Conservation (phyloP, 2,888 invertebrate genomes). For the Gastracanthus pulcherrimus region DNA sequence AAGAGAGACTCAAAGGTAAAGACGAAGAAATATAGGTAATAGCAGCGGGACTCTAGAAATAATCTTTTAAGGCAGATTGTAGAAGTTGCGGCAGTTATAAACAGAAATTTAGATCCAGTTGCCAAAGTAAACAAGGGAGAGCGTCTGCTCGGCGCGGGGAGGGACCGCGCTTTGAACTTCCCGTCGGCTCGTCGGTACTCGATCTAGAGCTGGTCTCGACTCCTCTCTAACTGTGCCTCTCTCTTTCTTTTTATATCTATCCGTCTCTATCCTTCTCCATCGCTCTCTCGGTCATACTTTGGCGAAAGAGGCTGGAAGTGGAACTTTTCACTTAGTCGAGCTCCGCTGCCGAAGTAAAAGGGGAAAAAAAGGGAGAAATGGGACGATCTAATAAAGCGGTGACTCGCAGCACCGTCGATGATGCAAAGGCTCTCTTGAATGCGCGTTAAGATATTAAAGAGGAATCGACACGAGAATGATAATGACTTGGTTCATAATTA, state of each 20-base stretch:
- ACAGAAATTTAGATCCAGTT: slow-evolving; percentile 74
- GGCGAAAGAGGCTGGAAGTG: slow-evolving; percentile 60
- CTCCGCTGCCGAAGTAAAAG: slow-evolving; percentile 36
- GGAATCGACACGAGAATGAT: background rate
- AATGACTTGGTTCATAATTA: background rate
- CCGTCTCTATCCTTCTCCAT: background rate
- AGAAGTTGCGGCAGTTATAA: slow-evolving; percentile 72
- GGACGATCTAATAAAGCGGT: slow-evolving; percentile 72
- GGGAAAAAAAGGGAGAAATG: slow-evolving; percentile 62
- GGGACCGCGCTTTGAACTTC: no score
- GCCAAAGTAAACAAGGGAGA: slow-evolving; percentile 70
- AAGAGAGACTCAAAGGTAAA: background rate
- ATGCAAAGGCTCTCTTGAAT: slow-evolving; percentile 48
- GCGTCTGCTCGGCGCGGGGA: slow-evolving; percentile 44
- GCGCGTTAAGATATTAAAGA: slow-evolving; percentile 18
- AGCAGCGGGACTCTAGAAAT: slow-evolving; percentile 60
- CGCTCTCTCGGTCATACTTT: background rate
- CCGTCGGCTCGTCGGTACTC: no score
- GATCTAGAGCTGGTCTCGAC: no score
- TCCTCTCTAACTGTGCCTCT: no score
- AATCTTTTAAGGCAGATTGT: slow-evolving; percentile 69
- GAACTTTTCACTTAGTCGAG: slow-evolving; percentile 74
- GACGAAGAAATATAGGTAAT: slow-evolving; percentile 29
- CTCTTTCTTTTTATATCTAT: slow-evolving; percentile 48
- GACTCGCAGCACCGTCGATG: slow-evolving; percentile 62